Evolutionary conservation across 2,888 invertebrate species (phyloP), one percentile per base, ranked within the genome.

Genomic region (Epsilonema sp.): DNA sequence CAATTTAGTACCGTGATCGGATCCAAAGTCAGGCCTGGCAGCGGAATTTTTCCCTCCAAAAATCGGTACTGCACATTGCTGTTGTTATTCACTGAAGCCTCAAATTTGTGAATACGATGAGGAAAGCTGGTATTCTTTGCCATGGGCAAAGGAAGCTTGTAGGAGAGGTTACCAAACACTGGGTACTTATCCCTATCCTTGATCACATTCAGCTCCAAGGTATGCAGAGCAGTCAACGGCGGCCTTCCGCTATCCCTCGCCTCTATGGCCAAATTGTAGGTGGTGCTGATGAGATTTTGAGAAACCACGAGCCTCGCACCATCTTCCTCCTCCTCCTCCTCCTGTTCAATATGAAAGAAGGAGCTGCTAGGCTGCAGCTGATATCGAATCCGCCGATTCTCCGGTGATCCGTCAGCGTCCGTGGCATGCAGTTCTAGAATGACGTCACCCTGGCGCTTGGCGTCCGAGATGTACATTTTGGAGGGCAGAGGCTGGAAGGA

Each of bases 401-500:
- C n/a, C n/a, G n/a, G n/a, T n/a, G n/a, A n/a, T n/a, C 16, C 5
- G n/a, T 37, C 45, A 16, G 21, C 39, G 13, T 37, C 24, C 40
- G 22, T 37, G 19, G 31, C 25, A 5, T 19, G 5, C 45, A 39
- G 4, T 13, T n/a, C n/a, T n/a, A 24, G n/a, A 39, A 45, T 39
- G 5, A 22, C 39, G 4, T 16, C 4, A 13, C 40, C 39, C 37
- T 16, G 38, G 8, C n/a, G n/a, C 19, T 42, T 45, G n/a, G 25
- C 38, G 19, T 3, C n/a, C 16, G 45, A 37, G 48, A 89, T 85
- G 66, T 82, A 80, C 3, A 85, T 84, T 62, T 84, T 71, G 69
- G 87, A 90, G 0, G 90, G 90, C n/a, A 87, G 86, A 69, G 90
- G 82, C 56, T 85, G 71, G 69, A 90, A 92, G 40, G 82, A 79